Base-by-base conservation (phyloP, 2,797 vertebrate species). In the Sebastes hubbsi region DNA sequence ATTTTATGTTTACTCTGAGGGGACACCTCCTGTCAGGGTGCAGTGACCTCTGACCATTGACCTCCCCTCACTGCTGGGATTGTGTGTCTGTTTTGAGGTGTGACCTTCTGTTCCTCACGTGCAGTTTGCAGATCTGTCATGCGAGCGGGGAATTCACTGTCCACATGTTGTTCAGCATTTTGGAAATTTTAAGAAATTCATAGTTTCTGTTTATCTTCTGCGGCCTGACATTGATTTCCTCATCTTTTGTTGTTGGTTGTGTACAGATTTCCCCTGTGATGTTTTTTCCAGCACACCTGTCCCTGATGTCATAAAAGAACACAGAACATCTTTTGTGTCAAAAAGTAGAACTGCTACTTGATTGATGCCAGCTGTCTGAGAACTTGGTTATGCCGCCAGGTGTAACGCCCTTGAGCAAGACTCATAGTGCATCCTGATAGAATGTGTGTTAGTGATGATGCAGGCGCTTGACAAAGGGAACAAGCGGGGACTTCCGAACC, bases 151-250 rank as follows among this genome's bases (percentile, higher is more conserved):
- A 59, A 58, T 58, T 16, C 27, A 29, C 27, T 18, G 58, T 16
- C 4, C 6, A 25, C 56, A 27, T 58, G 24, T 13, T 56, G 22
- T 56, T 25, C 22, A 24, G 22, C 54, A 25, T 0, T 56, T 0
- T 0, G 54, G 54, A 56, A 0, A 56, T 27, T 20, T 20, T 46
- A 46, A 20, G 13, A 58, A 0, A 58, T 56, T 25, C 0, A 58
- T 16, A 59, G 56, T 59, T 59, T 29, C 27, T 29, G 56, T 59
- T 29, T 58, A 58, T 0, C 55, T 58, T 22, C 55, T 56, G 55
- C 24, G 0, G 55, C 12, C 55, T 25, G 0, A 24, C 24, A 14
- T 56, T 25, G 55, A n/a, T 52, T 56, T 56, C 0, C 12, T 56
- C 55, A 0, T 5, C 5, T 27, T 59, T 29, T 27, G 56, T 29